Percentiles rank a stretch among this genome's conserved stretches.
Conservation (phyloP, 2,888 invertebrate genomes). For the Eupsilia transversa region DNA sequence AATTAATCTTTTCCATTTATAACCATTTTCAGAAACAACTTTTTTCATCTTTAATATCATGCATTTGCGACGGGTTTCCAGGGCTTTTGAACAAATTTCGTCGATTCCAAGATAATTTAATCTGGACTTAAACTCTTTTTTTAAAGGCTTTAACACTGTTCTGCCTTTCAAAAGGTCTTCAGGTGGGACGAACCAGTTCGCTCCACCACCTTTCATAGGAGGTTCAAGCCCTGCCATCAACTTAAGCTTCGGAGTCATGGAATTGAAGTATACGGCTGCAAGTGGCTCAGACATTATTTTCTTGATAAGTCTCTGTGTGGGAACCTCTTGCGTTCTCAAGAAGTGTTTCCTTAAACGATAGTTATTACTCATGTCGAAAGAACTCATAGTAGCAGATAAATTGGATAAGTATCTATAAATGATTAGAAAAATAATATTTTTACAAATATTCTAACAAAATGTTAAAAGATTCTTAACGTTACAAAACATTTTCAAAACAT, state of each 20-base stretch:
- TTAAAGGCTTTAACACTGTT: conserved; percentile 79
- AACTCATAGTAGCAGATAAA: conserved; percentile 43
- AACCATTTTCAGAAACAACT: conserved; percentile 75
- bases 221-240: conserved; percentile 84
- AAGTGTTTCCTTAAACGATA: conserved; percentile 82
- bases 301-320: conserved; percentile 83
- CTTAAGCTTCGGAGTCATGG: conserved; percentile 81
- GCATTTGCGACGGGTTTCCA: conserved; percentile 69
- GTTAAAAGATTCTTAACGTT: too few relatives aligned
- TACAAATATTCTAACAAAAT: neutral
- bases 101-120: conserved; percentile 80
- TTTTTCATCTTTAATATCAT: conserved; percentile 73
- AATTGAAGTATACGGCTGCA: conserved; percentile 84
- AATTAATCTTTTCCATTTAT: conserved; percentile 77
- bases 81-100: conserved; percentile 73
- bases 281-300: conserved; percentile 81
- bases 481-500: too few relatives aligned
- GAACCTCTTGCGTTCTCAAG: conserved; percentile 79
- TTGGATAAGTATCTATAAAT: neutral
- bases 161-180: conserved; percentile 80
- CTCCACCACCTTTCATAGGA: conserved; percentile 83
- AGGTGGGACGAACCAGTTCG: conserved; percentile 84
- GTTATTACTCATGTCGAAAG: conserved; percentile 77
- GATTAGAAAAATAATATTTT: conserved; percentile 27
- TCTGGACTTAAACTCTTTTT: conserved; percentile 75